Evolutionary conservation across 2,888 invertebrate species (phyloP).

Genomic region (Thumatha senex): DNA sequence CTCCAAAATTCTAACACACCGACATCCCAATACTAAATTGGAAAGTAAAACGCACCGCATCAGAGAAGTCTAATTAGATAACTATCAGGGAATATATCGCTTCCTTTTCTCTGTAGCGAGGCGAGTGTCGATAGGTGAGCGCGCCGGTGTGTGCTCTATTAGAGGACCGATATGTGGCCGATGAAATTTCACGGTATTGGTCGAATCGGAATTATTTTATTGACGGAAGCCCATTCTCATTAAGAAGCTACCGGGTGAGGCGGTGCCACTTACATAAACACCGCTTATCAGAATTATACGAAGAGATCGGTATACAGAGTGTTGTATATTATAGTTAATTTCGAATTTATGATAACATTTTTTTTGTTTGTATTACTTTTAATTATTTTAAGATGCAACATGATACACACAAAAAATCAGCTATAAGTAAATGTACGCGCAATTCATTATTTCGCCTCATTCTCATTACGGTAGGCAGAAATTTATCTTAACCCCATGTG

Average conservation of each 20-base stretch:
- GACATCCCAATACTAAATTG: constrained; percentile 32
- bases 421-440: too few relatives aligned
- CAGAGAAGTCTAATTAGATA: constrained; percentile 53
- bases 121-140: constrained; percentile 20
- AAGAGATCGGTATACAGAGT: constrained; percentile 31
- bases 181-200: constrained; percentile 55
- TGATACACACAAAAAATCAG: too few relatives aligned
- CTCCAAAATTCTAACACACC: constrained; percentile 30
- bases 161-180: constrained; percentile 48
- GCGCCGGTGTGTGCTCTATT: constrained; percentile 11
- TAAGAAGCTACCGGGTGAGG: constrained; percentile 64
- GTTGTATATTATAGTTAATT: too few relatives aligned
- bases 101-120: constrained; percentile 41
- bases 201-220: constrained; percentile 47
- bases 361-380: too few relatives aligned
- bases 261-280: constrained; percentile 52
- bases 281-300: constrained; percentile 42
- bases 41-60: constrained; percentile 48
- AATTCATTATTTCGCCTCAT: too few relatives aligned
- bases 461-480: too few relatives aligned
- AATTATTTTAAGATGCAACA: too few relatives aligned
- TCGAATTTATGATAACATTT: too few relatives aligned
- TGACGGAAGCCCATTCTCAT: constrained; percentile 70
- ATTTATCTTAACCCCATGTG: too few relatives aligned
- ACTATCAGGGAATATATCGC: constrained; percentile 56